Evolutionary conservation across 2,113 vertebrate species (phyloP).

Genomic region (Antennarius striatus): DNA sequence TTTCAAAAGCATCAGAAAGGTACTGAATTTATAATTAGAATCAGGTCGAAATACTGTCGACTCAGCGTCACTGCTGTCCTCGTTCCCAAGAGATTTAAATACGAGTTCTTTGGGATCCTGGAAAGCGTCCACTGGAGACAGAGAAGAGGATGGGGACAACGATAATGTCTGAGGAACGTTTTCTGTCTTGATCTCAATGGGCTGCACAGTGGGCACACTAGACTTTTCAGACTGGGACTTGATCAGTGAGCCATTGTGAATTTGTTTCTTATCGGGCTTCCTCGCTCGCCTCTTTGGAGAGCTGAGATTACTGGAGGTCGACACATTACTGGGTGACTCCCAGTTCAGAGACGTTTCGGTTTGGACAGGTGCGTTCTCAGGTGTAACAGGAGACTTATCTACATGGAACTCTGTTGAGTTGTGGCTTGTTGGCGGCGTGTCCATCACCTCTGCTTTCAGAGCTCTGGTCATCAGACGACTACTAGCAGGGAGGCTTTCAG

Average conservation of each 20-base stretch:
- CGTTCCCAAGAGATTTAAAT: slow-evolving; percentile 84
- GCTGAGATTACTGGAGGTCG: slow-evolving; percentile 25
- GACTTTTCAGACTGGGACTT: slow-evolving; percentile 33
- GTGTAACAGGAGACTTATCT: slow-evolving; percentile 13
- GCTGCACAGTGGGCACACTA: neutral
- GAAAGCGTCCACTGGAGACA: slow-evolving; percentile 81
- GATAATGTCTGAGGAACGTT: slow-evolving; percentile 47
- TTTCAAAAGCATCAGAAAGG: slow-evolving; percentile 94
- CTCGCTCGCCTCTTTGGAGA: slow-evolving; percentile 64
- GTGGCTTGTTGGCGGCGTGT: slow-evolving; percentile 43
- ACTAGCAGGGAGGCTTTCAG: slow-evolving; percentile 69
- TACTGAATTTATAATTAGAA: slow-evolving; percentile 92
- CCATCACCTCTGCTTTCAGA: slow-evolving; percentile 62
- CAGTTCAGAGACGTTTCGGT: slow-evolving; percentile 31
- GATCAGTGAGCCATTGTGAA: slow-evolving; percentile 58
- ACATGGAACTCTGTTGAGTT: slow-evolving; percentile 12
- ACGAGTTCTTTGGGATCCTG: slow-evolving; percentile 87
- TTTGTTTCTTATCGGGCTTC: slow-evolving; percentile 65
- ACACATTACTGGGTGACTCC: slow-evolving; percentile 15
- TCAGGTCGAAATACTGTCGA: slow-evolving; percentile 79
- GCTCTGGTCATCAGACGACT: slow-evolving; percentile 73
- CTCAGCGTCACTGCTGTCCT: slow-evolving; percentile 74
- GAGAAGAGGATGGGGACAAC: slow-evolving; percentile 53
- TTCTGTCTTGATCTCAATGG: slow-evolving; percentile 68
- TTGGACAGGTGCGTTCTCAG: slow-evolving; percentile 32